A percentile compares a stretch with the other conserved stretches of the same genome.
Conservation (phyloP, 2,888 invertebrate species). For the Drosophila fulvimacula region DNA sequence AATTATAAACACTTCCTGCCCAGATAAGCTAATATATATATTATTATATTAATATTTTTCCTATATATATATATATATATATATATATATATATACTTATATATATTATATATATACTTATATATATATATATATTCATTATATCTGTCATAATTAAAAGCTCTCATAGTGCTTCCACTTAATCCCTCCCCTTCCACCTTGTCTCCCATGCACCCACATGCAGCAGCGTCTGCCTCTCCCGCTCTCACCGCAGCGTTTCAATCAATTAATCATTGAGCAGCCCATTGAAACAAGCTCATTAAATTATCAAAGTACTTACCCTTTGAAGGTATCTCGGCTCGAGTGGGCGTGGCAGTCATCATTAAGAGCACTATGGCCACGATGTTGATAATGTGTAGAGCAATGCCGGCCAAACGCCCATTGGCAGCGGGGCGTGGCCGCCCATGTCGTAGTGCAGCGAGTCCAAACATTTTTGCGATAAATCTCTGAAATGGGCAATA, state of each 20-base stretch:
- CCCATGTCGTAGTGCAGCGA: conserved; percentile 24
- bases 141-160: conserved; percentile 21
- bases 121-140: not conserved
- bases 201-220: not conserved
- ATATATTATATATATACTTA: not conserved
- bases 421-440: conserved; percentile 14
- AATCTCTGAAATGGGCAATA: conserved; percentile 67
- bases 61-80: not conserved
- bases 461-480: conserved; percentile 41
- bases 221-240: not conserved
- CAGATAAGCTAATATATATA: too few species aligned
- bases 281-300: conserved; percentile 62
- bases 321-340: conserved; percentile 83
- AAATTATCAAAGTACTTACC: conserved; percentile 81
- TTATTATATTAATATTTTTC: not conserved
- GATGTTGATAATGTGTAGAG: conserved; percentile 54
- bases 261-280: conserved; percentile 56
- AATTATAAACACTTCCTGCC: too few species aligned
- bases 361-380: conserved; percentile 62
- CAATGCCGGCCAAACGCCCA: conserved; percentile 47
- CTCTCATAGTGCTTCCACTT: conserved; percentile 33
- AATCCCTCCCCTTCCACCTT: too few species aligned
- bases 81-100: not conserved
- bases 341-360: conserved; percentile 70
- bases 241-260: conserved; percentile 10